phyloP scores from a whole-genome alignment of 2,113 vertebrate genomes.

The Rhinopomastus cyanomelas region DNA sequence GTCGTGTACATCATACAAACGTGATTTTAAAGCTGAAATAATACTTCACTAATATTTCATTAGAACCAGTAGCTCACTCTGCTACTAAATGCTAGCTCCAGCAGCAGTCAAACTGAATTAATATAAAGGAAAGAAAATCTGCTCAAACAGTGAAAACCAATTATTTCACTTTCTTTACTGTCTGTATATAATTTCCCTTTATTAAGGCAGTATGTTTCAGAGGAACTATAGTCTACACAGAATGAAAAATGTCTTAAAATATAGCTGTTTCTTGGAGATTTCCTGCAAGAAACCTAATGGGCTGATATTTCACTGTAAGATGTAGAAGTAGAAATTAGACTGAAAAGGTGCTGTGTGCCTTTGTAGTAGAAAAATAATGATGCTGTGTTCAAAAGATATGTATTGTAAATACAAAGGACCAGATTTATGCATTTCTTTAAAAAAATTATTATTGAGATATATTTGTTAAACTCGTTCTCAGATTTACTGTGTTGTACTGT shows the following conservation, averaged over 20 bases:
- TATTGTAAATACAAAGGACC: neutral
- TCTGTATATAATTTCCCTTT: neutral
- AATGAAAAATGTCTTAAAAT: neutral
- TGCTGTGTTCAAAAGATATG: neutral
- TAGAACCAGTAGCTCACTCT: neutral
- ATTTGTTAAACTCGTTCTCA: neutral
- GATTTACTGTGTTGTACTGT: neutral
- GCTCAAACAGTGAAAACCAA: neutral
- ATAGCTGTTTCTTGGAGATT: neutral
- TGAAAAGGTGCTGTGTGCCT: neutral
- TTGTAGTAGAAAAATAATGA: neutral
- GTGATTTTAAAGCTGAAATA: conserved; percentile 17
- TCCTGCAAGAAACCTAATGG: neutral
- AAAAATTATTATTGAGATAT: neutral
- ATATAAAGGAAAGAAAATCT: neutral
- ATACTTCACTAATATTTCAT: neutral
- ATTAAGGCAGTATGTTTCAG: conserved; percentile 12
- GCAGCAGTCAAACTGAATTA: neutral
- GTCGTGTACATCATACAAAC: neutral
- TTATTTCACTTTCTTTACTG: conserved; percentile 1
- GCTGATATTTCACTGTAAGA: neutral
- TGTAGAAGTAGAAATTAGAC: neutral
- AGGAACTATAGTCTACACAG: neutral
- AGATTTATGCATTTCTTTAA: neutral
- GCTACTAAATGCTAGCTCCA: neutral